These are phyloP conservation scores for Amiota mariae DNA, from an alignment of 2,888 invertebrate species.

Conservation along the genomic window DNA sequence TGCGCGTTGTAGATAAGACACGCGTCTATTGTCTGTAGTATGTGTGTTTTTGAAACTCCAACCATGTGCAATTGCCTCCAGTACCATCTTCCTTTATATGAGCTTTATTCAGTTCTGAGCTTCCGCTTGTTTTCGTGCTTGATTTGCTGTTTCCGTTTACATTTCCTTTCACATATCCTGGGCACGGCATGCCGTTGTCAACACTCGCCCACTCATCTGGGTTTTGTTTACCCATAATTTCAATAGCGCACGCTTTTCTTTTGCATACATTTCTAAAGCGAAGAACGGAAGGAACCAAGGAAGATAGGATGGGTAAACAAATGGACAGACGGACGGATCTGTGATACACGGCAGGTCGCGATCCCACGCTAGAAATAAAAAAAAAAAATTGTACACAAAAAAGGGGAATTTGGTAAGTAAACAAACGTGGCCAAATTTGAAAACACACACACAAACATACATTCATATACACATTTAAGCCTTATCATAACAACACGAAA, in stretches of 20 bases:
- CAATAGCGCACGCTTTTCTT: neutral
- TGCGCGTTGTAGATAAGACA: slow-evolving; percentile 25
- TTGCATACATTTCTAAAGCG: slow-evolving; percentile 20
- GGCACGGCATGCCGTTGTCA: slow-evolving; percentile 3
- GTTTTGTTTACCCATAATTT: slow-evolving; percentile 24
- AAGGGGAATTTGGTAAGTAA: slow-evolving; percentile 4
- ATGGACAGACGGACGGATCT: neutral
- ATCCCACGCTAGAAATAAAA: neutral
- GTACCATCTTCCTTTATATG: neutral
- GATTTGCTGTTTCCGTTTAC: slow-evolving; percentile 24
- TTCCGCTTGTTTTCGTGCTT: slow-evolving; percentile 19
- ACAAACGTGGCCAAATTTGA: slow-evolving; percentile 25
- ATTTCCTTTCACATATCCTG: slow-evolving; percentile 30
- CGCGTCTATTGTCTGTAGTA: neutral
- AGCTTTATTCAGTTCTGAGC: neutral
- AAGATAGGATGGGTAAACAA: neutral
- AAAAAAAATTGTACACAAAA: neutral
- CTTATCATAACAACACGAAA: slow-evolving; percentile 11
- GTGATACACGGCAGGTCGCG: slow-evolving; percentile 9
- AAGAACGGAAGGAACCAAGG: neutral
- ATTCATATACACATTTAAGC: neutral
- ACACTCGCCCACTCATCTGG: neutral
- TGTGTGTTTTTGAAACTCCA: neutral
- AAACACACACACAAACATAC: slow-evolving; percentile 2
- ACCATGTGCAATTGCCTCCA: neutral